A percentile compares a stretch with the other conserved stretches of the same genome.
These are phyloP conservation scores for Nephrotoma appendiculata DNA, from an alignment of 2,888 invertebrate genomes.

Conservation along the genomic window DNA sequence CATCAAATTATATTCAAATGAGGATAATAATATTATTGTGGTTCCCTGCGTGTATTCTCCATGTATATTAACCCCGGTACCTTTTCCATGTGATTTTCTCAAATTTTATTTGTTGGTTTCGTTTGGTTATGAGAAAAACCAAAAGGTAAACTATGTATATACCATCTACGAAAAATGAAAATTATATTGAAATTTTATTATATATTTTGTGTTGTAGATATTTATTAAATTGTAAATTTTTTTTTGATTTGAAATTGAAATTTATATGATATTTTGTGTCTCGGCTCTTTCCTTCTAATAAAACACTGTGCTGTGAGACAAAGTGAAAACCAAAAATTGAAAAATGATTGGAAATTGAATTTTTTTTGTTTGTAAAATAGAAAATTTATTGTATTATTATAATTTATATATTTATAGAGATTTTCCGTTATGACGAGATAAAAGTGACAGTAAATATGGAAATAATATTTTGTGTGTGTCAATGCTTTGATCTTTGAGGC, in stretches of 20 bases:
- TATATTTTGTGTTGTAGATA: background rate
- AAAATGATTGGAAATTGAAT: background rate
- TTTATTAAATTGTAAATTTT: background rate
- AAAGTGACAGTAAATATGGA: background rate
- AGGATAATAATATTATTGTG: constrained; percentile 3
- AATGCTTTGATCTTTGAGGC: background rate
- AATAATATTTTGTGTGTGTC: background rate
- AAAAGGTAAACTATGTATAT: background rate
- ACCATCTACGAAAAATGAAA: background rate
- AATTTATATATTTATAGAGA: background rate
- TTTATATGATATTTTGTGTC: background rate
- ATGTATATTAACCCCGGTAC: background rate
- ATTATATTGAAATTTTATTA: background rate
- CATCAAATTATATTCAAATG: constrained; percentile 6
- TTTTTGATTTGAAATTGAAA: background rate
- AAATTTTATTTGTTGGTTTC: background rate
- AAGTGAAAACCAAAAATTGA: background rate
- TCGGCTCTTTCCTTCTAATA: background rate
- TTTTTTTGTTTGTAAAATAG: background rate
- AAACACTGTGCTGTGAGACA: background rate
- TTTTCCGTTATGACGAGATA: background rate
- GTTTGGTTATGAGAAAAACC: background rate
- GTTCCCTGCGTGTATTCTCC: background rate
- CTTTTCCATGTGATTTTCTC: background rate
- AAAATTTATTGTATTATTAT: background rate